These are phyloP conservation scores for Amphipoea oculea DNA, from an alignment of 2,888 invertebrate genomes.

Conservation along the genomic window DNA sequence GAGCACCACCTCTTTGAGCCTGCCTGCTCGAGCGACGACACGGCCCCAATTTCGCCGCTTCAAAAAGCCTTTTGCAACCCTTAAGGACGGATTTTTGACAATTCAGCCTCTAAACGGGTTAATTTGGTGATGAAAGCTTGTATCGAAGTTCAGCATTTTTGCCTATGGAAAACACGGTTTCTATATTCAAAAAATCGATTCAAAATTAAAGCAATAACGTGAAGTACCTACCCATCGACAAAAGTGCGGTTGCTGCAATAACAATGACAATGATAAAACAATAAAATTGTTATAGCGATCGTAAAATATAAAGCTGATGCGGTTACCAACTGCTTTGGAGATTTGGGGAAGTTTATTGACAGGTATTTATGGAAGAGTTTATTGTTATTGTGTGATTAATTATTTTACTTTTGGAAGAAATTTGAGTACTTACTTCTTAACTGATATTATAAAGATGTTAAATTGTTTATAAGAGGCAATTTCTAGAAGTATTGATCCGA, in stretches of 20 bases:
- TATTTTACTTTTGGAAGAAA: background rate
- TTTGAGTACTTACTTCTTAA: background rate
- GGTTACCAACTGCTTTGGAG: conserved; percentile 27
- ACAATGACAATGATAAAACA: conserved; percentile 53
- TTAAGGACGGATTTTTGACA: background rate
- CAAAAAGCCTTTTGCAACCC: background rate
- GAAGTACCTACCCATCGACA: conserved; percentile 16
- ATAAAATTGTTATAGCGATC: conserved; percentile 55
- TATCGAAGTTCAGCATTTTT: background rate
- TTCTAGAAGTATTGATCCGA: too few relatives aligned
- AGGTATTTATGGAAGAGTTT: background rate
- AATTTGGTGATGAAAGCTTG: background rate
- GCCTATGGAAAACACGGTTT: background rate
- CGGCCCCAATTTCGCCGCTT: background rate
- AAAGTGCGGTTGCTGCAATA: conserved; percentile 41
- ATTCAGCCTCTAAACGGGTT: background rate
- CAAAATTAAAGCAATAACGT: conserved; percentile 42
- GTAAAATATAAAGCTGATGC: conserved; percentile 34
- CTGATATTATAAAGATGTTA: background rate
- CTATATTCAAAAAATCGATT: conserved; percentile 23
- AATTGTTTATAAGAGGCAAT: background rate
- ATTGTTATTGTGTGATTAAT: background rate
- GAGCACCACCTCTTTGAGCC: too few relatives aligned
- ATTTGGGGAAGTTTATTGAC: conserved; percentile 7
- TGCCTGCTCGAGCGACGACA: too few relatives aligned